A percentile compares a stretch with the other conserved stretches of the same genome.
These are phyloP conservation scores for Ischnura elegans DNA, from an alignment of 2,888 invertebrate species.

Conservation along the genomic window DNA sequence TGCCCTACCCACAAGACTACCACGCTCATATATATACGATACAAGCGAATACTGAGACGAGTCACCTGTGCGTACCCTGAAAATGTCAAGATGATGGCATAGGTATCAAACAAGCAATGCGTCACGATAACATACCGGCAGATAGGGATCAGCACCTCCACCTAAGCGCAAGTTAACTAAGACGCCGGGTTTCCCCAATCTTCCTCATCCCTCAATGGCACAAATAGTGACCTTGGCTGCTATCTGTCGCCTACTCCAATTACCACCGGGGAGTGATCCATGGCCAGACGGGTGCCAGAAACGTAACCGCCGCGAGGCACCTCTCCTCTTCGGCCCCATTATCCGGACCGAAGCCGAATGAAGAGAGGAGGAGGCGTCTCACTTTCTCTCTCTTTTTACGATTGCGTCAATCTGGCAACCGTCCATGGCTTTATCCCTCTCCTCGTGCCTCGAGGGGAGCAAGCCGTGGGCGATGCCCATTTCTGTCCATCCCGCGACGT, in stretches of 20 bases:
- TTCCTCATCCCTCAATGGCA: not conserved
- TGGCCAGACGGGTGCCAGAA: not conserved
- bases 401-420: constrained; percentile 56
- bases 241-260: not conserved
- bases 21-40: too few relatives aligned
- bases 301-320: not conserved
- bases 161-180: too few relatives aligned
- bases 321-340: not conserved
- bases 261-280: not conserved
- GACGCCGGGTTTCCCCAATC: too few relatives aligned
- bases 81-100: too few relatives aligned
- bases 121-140: too few relatives aligned
- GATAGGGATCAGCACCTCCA: too few relatives aligned
- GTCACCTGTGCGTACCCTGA: too few relatives aligned
- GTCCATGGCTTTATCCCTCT: not conserved
- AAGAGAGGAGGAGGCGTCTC: not conserved
- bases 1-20: too few relatives aligned
- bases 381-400: constrained; percentile 56
- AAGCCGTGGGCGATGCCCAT: constrained; percentile 54
- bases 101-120: too few relatives aligned
- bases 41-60: too few relatives aligned
- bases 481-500: not conserved
- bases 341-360: not conserved
- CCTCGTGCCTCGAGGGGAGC: constrained; percentile 2
- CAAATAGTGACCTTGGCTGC: not conserved